Conservation (phyloP, 2,888 invertebrate species). For the Drosophila monieri region DNA sequence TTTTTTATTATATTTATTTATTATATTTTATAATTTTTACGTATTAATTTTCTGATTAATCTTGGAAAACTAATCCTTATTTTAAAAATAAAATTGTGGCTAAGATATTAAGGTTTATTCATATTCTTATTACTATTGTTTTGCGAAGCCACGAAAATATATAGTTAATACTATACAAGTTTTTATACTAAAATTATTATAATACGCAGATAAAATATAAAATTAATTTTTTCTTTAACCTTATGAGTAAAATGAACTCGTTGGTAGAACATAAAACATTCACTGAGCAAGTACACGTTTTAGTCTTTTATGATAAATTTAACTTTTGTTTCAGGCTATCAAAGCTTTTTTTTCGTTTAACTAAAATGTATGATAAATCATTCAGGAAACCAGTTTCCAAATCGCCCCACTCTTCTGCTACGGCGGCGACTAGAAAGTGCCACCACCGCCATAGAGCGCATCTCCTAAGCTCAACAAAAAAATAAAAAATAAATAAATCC, state of each 20-base stretch:
- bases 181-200: no score
- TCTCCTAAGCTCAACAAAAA: slow-evolving; percentile 40
- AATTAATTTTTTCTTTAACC: background rate
- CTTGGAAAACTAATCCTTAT: no score
- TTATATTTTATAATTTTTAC: no score
- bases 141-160: no score
- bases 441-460: slow-evolving; percentile 65
- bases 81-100: no score
- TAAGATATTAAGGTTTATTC: no score
- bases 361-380: slow-evolving; percentile 79
- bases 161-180: no score
- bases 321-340: slow-evolving; percentile 56
- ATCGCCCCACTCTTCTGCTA: slow-evolving; percentile 49
- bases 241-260: slow-evolving; percentile 10
- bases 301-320: slow-evolving; percentile 78
- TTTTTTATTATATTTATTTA: no score
- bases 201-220: background rate
- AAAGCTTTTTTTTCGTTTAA: slow-evolving; percentile 62
- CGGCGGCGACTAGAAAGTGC: slow-evolving; percentile 74
- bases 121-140: no score
- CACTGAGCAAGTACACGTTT: slow-evolving; percentile 74
- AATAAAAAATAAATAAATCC: slow-evolving; percentile 10
- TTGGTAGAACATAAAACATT: background rate
- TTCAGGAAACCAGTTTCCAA: slow-evolving; percentile 68
- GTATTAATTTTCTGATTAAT: no score